Evolutionary conservation across 2,113 vertebrate species (phyloP), one percentile per base, ranked within the genome.

Genomic region (Hippocampus comes): DNA sequence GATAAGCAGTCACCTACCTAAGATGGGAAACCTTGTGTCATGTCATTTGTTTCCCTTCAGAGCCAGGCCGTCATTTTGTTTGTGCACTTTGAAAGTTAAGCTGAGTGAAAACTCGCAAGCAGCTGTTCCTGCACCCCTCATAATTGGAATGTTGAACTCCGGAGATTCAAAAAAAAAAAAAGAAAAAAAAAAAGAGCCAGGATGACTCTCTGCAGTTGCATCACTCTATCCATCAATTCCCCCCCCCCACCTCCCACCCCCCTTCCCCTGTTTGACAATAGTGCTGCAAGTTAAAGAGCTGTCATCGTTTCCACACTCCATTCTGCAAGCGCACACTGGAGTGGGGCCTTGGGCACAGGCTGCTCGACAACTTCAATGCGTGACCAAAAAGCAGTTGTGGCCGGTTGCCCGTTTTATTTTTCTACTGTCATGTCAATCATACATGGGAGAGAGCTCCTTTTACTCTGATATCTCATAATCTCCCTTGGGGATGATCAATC

Each of bases 401-500:
- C 76, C 75, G 60, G 56, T 27, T 74, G 68, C 74, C 51, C 14
- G n/a, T 69, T 78, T 73, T 69, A 67, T 15, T 7, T 20, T 11
- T 20, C 8, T 42, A 70, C 73, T 76, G 86, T 86, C 84, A 82
- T 91, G 89, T 81, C 70, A 80, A 84, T 68, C 75, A 76, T 74
- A 82, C 77, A 66, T 72, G 80, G 76, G 85, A 85, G 78, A 25
- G 64, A 73, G 80, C 68, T 77, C 55, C 67, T 84, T 84, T 84
- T 76, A 78, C 86, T 86, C 73, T 76, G 85, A 84, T 85, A 78
- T 78, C 71, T 69, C 71, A 82, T 88, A 86, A 90, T 92, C 92
- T 93, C 91, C 91, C 91, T 71, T 0, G 79, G 73, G 82, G 66
- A 76, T 68, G 82, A 85, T 91, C 83, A 87, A 87, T 90, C 85